A percentile compares a stretch with the other conserved stretches of the same genome.
Conservation (phyloP, 2,797 vertebrate genomes). For the Melanitta fusca region DNA sequence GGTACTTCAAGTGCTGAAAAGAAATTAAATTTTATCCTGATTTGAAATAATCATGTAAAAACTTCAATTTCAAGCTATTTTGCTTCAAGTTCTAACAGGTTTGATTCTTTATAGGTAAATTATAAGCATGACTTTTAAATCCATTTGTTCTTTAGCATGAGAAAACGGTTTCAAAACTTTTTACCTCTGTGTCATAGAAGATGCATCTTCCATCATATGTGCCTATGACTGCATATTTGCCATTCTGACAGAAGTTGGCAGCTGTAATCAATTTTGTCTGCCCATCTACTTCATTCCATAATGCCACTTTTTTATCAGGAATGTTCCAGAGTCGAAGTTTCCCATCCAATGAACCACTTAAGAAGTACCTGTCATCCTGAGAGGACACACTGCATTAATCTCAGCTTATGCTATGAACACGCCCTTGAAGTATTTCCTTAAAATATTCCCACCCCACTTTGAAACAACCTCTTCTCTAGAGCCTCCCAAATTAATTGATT, state of each 20-base stretch:
- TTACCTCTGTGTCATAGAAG: constrained; percentile 99
- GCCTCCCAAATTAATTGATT: not conserved
- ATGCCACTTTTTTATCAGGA: constrained; percentile 98
- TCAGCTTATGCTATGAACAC: fast-evolving
- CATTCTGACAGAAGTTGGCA: constrained; percentile 99
- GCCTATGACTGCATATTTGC: constrained; percentile 97
- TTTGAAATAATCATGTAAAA: not conserved
- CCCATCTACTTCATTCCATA: constrained; percentile 99
- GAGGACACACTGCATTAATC: not conserved
- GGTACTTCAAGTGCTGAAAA: constrained; percentile 94
- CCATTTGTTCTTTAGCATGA: not conserved
- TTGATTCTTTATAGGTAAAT: not conserved
- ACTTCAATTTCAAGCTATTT: not conserved
- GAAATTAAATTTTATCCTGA: not conserved
- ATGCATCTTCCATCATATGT: constrained; percentile 98
- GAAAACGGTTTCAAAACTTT: not conserved
- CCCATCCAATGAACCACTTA: constrained; percentile 96
- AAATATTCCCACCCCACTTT: not conserved
- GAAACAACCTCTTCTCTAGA: not conserved
- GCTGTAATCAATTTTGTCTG: constrained; percentile 98
- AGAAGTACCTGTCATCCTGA: constrained; percentile 97
- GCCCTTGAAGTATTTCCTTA: not conserved
- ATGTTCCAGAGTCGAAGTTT: constrained; percentile 99
- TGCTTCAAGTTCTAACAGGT: not conserved
- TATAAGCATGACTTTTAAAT: not conserved